Percentiles rank a stretch among this genome's conserved stretches.
Conservation (phyloP, 2,113 vertebrate genomes). For the Silurus glanis region DNA sequence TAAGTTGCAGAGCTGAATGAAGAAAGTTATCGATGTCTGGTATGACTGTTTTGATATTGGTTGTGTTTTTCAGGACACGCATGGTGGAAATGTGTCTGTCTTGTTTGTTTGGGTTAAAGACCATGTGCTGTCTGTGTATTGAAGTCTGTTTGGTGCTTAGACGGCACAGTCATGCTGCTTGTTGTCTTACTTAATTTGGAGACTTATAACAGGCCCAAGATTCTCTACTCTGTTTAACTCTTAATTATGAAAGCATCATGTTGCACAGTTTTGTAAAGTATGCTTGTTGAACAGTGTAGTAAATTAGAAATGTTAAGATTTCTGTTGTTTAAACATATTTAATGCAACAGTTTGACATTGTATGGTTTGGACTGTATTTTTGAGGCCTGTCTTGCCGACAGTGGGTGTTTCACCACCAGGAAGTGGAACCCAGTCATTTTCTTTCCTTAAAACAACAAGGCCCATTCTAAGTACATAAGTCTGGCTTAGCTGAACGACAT, state of each 20-base stretch:
- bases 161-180: background rate
- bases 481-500: conserved; percentile 63
- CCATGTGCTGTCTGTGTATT: conserved; percentile 30
- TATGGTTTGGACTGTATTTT: conserved; percentile 45
- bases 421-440: conserved; percentile 69
- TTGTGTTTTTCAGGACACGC: conserved; percentile 58
- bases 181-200: conserved; percentile 11
- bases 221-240: background rate
- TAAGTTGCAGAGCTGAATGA: conserved; percentile 66
- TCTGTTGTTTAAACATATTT: conserved; percentile 44
- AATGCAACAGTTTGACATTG: conserved; percentile 45
- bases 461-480: conserved; percentile 60
- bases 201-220: conserved; percentile 13
- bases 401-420: conserved; percentile 69
- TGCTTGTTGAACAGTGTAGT: background rate
- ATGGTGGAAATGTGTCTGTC: conserved; percentile 57
- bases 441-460: conserved; percentile 69
- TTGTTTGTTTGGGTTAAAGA: conserved; percentile 39
- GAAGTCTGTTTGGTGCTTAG: conserved; percentile 1
- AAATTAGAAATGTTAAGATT: background rate
- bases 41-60: conserved; percentile 63
- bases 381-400: conserved; percentile 66
- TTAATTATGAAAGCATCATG: background rate
- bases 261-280: background rate
- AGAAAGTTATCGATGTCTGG: conserved; percentile 66